phyloP scores from a whole-genome alignment of 1,140 invertebrate genomes.

The Odontomachus brunneus region DNA sequence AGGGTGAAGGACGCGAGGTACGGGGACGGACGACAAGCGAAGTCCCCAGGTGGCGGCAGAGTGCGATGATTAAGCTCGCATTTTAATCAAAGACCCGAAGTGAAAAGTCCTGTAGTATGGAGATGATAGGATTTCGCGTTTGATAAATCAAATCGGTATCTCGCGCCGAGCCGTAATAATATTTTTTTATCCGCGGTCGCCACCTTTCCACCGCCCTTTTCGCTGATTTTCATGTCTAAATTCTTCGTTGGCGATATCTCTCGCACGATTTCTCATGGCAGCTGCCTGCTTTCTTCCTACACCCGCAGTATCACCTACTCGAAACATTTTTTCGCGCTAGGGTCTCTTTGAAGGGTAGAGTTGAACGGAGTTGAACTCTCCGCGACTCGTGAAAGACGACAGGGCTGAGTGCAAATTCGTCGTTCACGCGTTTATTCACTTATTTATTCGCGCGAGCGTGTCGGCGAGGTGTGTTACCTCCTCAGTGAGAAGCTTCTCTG shows the following conservation, averaged over 20 bases:
- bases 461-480: too few relatives aligned
- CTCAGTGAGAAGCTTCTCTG: too few relatives aligned
- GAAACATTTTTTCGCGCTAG: conserved; percentile 6
- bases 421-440: too few relatives aligned
- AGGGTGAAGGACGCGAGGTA: conserved; percentile 26
- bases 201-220: conserved; percentile 46
- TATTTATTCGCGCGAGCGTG: too few relatives aligned
- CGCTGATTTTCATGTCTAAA: conserved; percentile 67
- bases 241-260: conserved; percentile 31
- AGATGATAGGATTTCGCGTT: conserved; percentile 82
- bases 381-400: neutral
- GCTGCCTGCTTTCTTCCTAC: neutral
- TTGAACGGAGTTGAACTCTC: conserved; percentile 46
- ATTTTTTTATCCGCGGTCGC: conserved; percentile 70
- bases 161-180: conserved; percentile 70
- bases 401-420: too few relatives aligned
- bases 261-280: neutral
- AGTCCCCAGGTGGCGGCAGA: conserved; percentile 78
- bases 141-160: conserved; percentile 83
- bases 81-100: conserved; percentile 84
- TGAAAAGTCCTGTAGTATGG: conserved; percentile 83
- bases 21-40: conserved; percentile 60
- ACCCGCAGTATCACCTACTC: neutral
- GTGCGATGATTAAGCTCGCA: conserved; percentile 81
- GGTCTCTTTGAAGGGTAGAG: conserved; percentile 3